Evolutionary conservation across 2,113 vertebrate species (phyloP).

Genomic region (Hemichromis elongatus): DNA sequence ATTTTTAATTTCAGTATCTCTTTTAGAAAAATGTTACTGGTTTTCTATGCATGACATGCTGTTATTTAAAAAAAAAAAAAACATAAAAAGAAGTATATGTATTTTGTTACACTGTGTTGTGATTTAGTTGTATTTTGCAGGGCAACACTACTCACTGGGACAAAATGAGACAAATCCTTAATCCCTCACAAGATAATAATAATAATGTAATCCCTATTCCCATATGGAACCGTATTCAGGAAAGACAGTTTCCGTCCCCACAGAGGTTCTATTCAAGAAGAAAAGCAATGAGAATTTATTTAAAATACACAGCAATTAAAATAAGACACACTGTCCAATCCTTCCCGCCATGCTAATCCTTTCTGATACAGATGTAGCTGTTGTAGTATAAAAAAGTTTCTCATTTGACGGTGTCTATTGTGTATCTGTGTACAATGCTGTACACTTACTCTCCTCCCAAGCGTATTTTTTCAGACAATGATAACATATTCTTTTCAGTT

Average conservation of each 20-base stretch:
- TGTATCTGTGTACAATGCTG: constrained; percentile 10
- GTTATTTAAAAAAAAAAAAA: constrained; percentile 30
- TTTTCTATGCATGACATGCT: neutral
- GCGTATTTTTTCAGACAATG: constrained; percentile 21
- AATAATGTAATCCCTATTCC: constrained; percentile 75
- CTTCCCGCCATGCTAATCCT: constrained; percentile 48
- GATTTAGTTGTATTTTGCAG: constrained; percentile 60
- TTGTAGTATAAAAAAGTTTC: constrained; percentile 29
- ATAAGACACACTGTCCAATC: constrained; percentile 51
- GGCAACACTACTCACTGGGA: constrained; percentile 47
- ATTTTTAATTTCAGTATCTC: neutral
- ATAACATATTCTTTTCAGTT: constrained; percentile 24
- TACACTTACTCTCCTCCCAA: neutral
- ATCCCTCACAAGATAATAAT: constrained; percentile 76
- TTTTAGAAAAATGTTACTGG: neutral
- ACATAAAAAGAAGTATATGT: neutral
- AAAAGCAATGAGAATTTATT: constrained; percentile 55
- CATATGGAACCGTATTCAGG: constrained; percentile 68
- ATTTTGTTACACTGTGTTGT: constrained; percentile 52
- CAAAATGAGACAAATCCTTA: constrained; percentile 72
- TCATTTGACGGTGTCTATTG: constrained; percentile 29
- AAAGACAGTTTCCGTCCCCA: constrained; percentile 47
- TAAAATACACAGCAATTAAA: constrained; percentile 70
- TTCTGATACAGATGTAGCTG: constrained; percentile 47
- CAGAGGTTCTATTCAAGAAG: constrained; percentile 55